A percentile compares a stretch with the other conserved stretches of the same genome.
Conservation (phyloP, 2,888 invertebrate species). For the Dendrolimus pini region DNA sequence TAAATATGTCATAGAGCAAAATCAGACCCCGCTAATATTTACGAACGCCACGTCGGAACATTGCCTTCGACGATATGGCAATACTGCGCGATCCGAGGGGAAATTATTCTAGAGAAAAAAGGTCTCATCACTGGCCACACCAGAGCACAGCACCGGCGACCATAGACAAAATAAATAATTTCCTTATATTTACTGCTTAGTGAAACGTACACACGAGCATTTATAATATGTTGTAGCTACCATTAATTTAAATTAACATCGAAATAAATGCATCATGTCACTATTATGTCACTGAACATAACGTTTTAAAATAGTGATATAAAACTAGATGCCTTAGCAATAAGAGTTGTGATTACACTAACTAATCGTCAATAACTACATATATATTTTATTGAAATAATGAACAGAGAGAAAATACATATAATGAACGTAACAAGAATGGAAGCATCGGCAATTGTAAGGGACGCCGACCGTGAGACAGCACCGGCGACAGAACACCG, state of each 20-base stretch:
- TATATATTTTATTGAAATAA: conserved; percentile 23
- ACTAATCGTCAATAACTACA: conserved; percentile 56
- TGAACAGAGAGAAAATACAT: conserved; percentile 42
- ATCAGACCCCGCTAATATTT: conserved; percentile 64
- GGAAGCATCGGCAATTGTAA: conserved; percentile 48
- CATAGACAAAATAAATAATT: conserved; percentile 61
- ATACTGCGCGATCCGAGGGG: conserved; percentile 33
- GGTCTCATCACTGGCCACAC: conserved; percentile 42
- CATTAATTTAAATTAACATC: conserved; percentile 73
- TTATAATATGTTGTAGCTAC: conserved; percentile 69
- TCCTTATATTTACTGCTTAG: conserved; percentile 63
- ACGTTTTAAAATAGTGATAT: conserved; percentile 55
- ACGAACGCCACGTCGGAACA: conserved; percentile 25
- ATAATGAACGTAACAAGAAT: conserved; percentile 52
- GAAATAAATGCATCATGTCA: conserved; percentile 76
- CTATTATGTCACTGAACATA: conserved; percentile 71
- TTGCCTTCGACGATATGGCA: conserved; percentile 37
- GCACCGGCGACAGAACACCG: conserved; percentile 30
- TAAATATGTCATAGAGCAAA: conserved; percentile 47
- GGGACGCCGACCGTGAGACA: conserved; percentile 7
- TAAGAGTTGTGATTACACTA: conserved; percentile 69
- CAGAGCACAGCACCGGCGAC: conserved; percentile 25
- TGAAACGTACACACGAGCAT: conserved; percentile 66
- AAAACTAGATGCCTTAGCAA: conserved; percentile 62
- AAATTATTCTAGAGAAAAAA: conserved; percentile 55